A percentile compares a stretch with the other conserved stretches of the same genome.
These are phyloP conservation scores for Acromyrmex charruanus DNA, from an alignment of 1,140 invertebrate genomes.

Conservation along the genomic window DNA sequence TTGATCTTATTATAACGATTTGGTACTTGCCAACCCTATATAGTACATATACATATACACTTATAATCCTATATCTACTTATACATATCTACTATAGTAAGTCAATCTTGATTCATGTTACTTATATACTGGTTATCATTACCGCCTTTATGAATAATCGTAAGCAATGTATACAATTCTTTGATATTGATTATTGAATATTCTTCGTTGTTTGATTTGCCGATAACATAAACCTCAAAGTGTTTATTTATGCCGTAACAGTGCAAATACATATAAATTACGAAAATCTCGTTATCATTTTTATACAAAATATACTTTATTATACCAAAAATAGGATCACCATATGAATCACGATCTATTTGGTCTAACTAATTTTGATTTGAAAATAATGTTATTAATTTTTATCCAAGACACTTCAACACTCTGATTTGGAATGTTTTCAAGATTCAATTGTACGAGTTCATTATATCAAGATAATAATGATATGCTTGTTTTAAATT, in stretches of 20 bases:
- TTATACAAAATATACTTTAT: not conserved
- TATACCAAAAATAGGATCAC: not conserved
- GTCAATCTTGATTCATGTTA: not conserved
- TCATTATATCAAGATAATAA: too few relatives aligned
- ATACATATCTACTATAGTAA: not conserved
- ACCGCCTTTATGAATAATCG: not conserved
- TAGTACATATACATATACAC: too few relatives aligned
- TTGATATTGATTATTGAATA: not conserved
- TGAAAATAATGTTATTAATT: too few relatives aligned
- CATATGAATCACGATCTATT: too few relatives aligned
- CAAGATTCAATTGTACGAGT: too few relatives aligned
- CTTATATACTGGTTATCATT: not conserved
- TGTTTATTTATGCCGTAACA: slow-evolving; percentile 1
- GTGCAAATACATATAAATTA: slow-evolving; percentile 1
- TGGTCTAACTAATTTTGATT: too few relatives aligned
- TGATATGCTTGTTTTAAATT: too few relatives aligned
- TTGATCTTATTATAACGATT: too few relatives aligned
- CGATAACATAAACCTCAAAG: not conserved
- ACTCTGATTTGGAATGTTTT: too few relatives aligned
- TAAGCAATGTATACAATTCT: not conserved
- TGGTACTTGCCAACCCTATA: too few relatives aligned
- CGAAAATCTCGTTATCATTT: not conserved
- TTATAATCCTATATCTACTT: not conserved
- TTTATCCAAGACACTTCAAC: too few relatives aligned
- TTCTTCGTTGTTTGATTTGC: not conserved